A percentile compares a stretch with the other conserved stretches of the same genome.
Conservation (phyloP, 2,113 vertebrate species). For the Chionis minor region DNA sequence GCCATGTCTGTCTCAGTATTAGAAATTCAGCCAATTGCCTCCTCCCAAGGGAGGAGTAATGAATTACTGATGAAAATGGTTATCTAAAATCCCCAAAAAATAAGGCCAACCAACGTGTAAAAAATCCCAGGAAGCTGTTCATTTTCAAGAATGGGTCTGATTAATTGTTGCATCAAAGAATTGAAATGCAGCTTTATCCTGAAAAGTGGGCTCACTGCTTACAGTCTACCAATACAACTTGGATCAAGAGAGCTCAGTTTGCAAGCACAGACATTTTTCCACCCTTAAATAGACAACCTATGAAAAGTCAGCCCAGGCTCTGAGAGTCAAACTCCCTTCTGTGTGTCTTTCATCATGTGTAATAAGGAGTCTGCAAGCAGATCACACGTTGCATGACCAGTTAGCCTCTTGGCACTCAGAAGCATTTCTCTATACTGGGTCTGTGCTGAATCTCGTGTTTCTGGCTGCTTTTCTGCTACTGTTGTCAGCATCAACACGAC, state of each 20-base stretch:
- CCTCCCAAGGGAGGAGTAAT: not conserved
- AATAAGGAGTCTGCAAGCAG: constrained; percentile 27
- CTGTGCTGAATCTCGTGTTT: not conserved
- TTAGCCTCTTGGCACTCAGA: constrained; percentile 13
- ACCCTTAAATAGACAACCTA: not conserved
- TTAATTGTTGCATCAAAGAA: not conserved
- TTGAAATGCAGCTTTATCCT: not conserved
- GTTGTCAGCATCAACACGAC: not conserved
- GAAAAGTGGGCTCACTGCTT: not conserved
- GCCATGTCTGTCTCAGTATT: not conserved
- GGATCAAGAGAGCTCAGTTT: not conserved
- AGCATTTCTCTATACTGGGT: not conserved
- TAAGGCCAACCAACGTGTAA: not conserved
- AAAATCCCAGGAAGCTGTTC: not conserved
- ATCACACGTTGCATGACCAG: constrained; percentile 4
- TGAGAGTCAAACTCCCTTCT: not conserved
- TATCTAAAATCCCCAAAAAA: not conserved
- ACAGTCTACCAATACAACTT: not conserved
- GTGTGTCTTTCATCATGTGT: not conserved
- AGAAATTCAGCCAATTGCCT: not conserved
- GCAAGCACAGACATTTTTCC: not conserved
- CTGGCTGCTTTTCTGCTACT: constrained; percentile 32
- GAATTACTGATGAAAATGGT: not conserved
- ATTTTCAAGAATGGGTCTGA: not conserved
- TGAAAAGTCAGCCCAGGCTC: not conserved